phyloP scores from a whole-genome alignment of 2,888 invertebrate genomes.

The Iselma pallidipennis region DNA sequence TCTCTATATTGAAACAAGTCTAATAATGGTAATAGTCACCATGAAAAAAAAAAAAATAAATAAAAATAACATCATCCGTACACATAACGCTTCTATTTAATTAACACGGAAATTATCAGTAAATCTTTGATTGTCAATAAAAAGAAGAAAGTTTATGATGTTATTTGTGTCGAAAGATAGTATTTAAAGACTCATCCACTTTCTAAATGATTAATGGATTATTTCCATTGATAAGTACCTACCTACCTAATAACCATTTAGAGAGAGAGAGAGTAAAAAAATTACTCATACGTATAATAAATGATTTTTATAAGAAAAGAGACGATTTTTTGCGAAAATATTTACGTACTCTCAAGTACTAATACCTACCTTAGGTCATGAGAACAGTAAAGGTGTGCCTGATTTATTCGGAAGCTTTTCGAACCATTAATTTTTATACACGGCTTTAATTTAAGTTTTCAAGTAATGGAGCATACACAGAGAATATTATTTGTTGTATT shows the following conservation, averaged over 20 bases:
- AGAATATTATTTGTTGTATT: background rate
- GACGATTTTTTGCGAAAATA: constrained; percentile 8
- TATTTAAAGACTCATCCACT: background rate
- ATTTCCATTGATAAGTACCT: too few relatives aligned
- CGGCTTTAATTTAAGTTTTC: constrained; percentile 1
- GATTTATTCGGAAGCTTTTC: constrained; percentile 20
- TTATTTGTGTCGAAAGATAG: too few relatives aligned
- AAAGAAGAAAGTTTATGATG: constrained; percentile 1
- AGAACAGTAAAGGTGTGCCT: constrained; percentile 21
- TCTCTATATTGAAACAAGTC: constrained; percentile 15
- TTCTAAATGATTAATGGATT: background rate
- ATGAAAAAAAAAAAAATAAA: constrained; percentile 15
- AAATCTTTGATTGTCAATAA: constrained; percentile 5
- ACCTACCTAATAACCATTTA: too few relatives aligned
- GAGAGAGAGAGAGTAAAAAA: constrained; percentile 1
- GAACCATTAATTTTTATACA: constrained; percentile 22
- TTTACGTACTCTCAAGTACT: constrained; percentile 4
- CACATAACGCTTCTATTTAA: background rate
- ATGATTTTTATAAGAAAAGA: constrained; percentile 9
- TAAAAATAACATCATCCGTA: background rate
- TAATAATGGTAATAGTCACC: constrained; percentile 26
- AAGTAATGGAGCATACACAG: background rate
- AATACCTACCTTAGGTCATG: constrained; percentile 16
- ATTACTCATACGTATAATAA: constrained; percentile 10
- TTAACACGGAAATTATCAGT: constrained; percentile 1